phyloP scores from a whole-genome alignment of 53 echinoderm and acorn worm genomes.

The Zoroaster sp. region DNA sequence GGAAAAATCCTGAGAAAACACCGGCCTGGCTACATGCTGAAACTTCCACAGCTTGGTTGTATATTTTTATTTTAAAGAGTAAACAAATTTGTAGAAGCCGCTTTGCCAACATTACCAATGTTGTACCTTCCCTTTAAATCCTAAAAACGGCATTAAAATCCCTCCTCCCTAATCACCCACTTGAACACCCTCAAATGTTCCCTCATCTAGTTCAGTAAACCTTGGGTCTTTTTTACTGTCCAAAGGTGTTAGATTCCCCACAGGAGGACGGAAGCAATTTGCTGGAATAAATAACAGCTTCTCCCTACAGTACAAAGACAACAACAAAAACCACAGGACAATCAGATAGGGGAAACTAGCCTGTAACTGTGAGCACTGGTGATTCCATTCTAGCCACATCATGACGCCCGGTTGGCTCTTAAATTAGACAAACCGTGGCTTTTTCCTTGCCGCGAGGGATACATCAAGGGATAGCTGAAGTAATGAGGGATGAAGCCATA shows the following conservation, averaged over 20 bases:
- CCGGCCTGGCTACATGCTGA: no score
- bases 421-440: not conserved
- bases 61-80: no score
- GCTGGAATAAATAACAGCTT: slow-evolving; percentile 6
- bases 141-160: no score
- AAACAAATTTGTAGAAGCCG: no score
- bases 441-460: not conserved
- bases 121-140: no score
- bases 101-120: no score
- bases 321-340: not conserved
- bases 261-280: not conserved
- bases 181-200: no score
- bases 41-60: no score
- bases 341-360: no score
- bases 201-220: not conserved
- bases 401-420: not conserved
- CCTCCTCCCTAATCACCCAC: no score
- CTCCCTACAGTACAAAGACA: not conserved
- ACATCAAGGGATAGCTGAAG: not conserved
- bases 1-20: no score
- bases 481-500: slow-evolving; percentile 6
- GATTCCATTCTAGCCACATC: not conserved
- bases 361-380: not conserved
- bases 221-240: not conserved
- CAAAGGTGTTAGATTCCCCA: slow-evolving; percentile 8